These are phyloP conservation scores for Poeciliopsis turneri DNA, from an alignment of 2,797 vertebrate species.

Conservation along the genomic window DNA sequence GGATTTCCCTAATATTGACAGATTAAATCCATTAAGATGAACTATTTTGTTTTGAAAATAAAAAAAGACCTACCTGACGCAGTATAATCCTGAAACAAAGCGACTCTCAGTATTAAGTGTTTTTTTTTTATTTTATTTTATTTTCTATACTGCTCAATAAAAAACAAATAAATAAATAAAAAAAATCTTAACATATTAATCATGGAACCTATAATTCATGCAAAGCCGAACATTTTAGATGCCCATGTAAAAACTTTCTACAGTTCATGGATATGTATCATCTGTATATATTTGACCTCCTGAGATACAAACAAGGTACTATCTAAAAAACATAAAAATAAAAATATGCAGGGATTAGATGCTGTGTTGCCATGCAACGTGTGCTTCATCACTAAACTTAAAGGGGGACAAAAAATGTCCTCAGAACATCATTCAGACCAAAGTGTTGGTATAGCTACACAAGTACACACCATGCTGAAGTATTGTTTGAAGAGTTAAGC, in stretches of 20 bases:
- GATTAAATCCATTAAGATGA: neutral
- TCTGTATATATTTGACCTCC: neutral
- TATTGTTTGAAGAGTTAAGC: slow-evolving; percentile 48
- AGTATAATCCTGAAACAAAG: neutral
- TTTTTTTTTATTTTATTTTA: neutral
- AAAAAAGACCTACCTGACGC: neutral
- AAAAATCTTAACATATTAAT: neutral
- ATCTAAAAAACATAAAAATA: neutral
- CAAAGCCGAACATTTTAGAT: neutral
- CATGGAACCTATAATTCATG: neutral
- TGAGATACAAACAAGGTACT: neutral
- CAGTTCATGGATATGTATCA: neutral
- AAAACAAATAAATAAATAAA: too few species aligned
- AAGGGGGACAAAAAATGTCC: neutral
- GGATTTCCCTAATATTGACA: neutral
- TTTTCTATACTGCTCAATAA: neutral
- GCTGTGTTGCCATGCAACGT: neutral
- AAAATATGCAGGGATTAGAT: neutral
- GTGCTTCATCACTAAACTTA: neutral
- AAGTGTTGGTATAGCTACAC: neutral
- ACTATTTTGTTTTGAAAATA: neutral
- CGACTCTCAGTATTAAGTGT: neutral
- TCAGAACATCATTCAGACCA: neutral
- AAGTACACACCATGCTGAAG: slow-evolving; percentile 6
- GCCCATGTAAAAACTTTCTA: neutral